phyloP scores from a whole-genome alignment of 1,140 invertebrate species.

The Achatina immaculata region DNA sequence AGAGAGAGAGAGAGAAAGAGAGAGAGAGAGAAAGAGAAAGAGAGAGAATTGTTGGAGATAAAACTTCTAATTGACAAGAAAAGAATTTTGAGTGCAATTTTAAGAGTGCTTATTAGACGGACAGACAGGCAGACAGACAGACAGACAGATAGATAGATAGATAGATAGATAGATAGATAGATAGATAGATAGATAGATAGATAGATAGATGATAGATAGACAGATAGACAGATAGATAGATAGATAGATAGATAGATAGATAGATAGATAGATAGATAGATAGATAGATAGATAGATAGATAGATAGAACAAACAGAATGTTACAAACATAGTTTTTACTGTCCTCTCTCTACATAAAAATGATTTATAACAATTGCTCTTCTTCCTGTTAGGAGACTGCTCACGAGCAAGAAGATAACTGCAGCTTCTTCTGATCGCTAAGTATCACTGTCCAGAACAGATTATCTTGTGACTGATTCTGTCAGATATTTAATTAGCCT shows the following conservation, averaged over 20 bases:
- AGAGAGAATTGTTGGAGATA: neutral
- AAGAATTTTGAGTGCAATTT: neutral
- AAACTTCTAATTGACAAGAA: neutral
- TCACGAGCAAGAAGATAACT: neutral
- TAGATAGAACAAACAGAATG: neutral
- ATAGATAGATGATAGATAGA: too few relatives aligned
- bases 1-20: constrained; percentile 23
- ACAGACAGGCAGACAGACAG: too few relatives aligned
- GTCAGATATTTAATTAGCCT: neutral
- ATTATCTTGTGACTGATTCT: neutral
- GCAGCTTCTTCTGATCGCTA: neutral
- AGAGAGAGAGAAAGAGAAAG: constrained; percentile 29
- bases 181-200: constrained; percentile 5
- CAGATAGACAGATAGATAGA: too few relatives aligned
- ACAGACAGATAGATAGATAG: too few relatives aligned
- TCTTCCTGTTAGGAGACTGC: neutral
- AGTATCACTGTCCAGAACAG: neutral
- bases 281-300: constrained; percentile 4
- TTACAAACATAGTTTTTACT: neutral
- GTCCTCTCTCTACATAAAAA: neutral
- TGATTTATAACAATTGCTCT: neutral
- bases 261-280: constrained; percentile 4
- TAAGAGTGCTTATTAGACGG: neutral
- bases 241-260: constrained; percentile 4
- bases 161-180: neutral